Evolutionary conservation across 1,140 invertebrate species (phyloP).

Genomic region (Drosophila ercepeae): DNA sequence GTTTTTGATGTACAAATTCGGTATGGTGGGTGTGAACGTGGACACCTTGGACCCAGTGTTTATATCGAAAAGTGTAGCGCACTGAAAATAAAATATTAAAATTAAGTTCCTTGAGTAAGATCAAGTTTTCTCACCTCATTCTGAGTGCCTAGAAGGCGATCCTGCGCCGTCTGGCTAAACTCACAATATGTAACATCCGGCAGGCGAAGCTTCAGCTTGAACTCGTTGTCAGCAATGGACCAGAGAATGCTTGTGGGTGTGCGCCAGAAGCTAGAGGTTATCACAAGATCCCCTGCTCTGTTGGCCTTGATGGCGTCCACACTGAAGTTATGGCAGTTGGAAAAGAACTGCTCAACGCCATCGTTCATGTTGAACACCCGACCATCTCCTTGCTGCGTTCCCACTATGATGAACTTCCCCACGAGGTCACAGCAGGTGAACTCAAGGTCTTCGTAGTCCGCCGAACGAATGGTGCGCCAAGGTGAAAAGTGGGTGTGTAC

Average conservation of each 20-base stretch:
- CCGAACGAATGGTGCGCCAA: conserved; percentile 91
- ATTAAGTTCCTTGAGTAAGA: too few species aligned
- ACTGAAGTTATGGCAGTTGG: conserved; percentile 92
- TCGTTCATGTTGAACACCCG: conserved; percentile 93
- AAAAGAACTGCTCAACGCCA: conserved; percentile 90
- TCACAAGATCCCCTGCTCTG: conserved; percentile 90
- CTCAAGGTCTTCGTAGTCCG: conserved; percentile 89
- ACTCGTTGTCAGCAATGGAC: conserved; percentile 89
- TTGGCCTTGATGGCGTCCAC: conserved; percentile 89
- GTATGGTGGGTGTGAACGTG: conserved; percentile 90
- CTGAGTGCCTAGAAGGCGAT: conserved; percentile 93
- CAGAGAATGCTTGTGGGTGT: conserved; percentile 93
- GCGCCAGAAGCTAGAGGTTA: conserved; percentile 94
- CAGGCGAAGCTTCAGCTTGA: conserved; percentile 89
- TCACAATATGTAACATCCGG: conserved; percentile 95
- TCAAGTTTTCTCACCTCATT: conserved; percentile 90
- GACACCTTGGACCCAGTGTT: conserved; percentile 90
- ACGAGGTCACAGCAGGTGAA: conserved; percentile 89
- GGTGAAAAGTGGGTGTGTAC: conserved; percentile 96
- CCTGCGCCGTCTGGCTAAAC: conserved; percentile 94
- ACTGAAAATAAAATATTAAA: too few species aligned
- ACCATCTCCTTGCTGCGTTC: conserved; percentile 94
- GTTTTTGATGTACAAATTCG: conserved; percentile 97
- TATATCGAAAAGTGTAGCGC: conserved; percentile 92
- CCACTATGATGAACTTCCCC: conserved; percentile 92